Conservation (phyloP, 2,113 vertebrate genomes). For the Amblyornis subalaris region DNA sequence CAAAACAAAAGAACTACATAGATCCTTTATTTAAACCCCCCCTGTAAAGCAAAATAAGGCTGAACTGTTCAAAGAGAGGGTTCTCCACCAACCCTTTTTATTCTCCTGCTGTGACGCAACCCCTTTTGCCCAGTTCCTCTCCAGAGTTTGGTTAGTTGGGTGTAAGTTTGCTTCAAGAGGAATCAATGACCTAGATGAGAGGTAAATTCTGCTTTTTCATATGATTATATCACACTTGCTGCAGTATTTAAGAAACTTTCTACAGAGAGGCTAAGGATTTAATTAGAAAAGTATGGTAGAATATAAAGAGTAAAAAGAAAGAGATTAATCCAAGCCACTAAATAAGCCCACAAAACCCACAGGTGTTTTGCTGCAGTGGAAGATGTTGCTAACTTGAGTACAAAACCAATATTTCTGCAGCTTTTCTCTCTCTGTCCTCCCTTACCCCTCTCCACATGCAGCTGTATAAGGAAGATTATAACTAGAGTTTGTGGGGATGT, state of each 20-base stretch:
- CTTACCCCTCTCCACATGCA: background rate
- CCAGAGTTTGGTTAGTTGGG: background rate
- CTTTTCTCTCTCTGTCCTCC: background rate
- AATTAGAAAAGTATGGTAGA: background rate
- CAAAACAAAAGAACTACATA: background rate
- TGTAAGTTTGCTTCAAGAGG: background rate
- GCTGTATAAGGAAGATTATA: background rate
- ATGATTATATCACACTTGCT: accelerated
- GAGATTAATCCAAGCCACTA: background rate
- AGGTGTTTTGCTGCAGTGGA: background rate
- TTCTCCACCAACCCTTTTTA: background rate
- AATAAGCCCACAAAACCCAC: background rate
- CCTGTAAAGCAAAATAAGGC: background rate
- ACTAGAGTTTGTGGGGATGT: background rate
- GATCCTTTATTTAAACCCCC: accelerated
- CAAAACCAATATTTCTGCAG: background rate
- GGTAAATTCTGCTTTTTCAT: background rate
- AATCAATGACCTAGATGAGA: background rate
- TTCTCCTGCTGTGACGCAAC: background rate
- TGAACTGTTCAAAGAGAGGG: background rate
- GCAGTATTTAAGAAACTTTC: background rate
- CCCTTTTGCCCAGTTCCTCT: background rate
- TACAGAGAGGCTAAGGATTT: background rate
- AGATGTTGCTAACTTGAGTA: background rate
- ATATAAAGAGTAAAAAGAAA: background rate